phyloP scores from a whole-genome alignment of 2,797 vertebrate species.

The Pterois miles region DNA sequence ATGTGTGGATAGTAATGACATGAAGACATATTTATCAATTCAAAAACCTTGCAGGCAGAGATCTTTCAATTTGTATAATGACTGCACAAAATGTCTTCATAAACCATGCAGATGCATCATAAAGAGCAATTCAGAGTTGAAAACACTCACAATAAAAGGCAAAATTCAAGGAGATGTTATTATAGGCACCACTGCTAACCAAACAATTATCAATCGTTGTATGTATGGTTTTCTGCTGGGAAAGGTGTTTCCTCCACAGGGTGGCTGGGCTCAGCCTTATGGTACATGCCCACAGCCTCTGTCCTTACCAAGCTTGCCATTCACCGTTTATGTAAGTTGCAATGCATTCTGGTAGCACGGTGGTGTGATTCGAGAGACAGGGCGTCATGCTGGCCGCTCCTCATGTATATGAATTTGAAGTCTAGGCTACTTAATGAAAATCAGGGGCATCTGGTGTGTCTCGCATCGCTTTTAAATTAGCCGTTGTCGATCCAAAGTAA shows the following conservation, averaged over 20 bases:
- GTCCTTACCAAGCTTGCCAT: too few relatives aligned
- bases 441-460: too few relatives aligned
- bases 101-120: neutral
- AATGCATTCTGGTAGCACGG: too few relatives aligned
- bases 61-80: neutral
- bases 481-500: too few relatives aligned
- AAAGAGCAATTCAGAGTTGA: neutral
- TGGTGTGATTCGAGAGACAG: too few relatives aligned
- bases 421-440: too few relatives aligned
- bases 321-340: too few relatives aligned
- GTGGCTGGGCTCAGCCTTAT: neutral
- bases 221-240: neutral
- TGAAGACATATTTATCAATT: neutral
- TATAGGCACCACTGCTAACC: neutral
- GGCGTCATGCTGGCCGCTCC: too few relatives aligned
- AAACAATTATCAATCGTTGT: neutral
- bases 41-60: neutral
- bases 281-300: too few relatives aligned
- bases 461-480: too few relatives aligned
- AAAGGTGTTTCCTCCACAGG: neutral
- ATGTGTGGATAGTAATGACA: conserved; percentile 6
- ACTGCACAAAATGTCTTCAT: neutral
- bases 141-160: neutral
- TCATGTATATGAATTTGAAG: too few relatives aligned
- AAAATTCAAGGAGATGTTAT: neutral